Base-by-base conservation (phyloP, 2,113 vertebrate genomes). In the Megalops atlanticus region DNA sequence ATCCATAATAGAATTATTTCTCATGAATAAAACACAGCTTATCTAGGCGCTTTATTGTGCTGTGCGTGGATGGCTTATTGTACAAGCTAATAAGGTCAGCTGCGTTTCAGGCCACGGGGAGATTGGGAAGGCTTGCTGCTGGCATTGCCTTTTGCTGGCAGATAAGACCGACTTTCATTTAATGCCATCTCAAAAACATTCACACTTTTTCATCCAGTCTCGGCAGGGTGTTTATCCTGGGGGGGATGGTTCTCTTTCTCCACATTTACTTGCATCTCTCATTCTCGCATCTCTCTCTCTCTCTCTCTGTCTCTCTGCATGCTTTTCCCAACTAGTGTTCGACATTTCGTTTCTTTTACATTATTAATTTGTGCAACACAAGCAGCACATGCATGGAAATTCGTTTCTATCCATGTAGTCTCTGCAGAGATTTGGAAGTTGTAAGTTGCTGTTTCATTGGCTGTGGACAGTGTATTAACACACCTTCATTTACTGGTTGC, bases 1-100 rank as follows among this genome's bases (percentile, higher is more conserved):
- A 27, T 78, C 39, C 35, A 72, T 80, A 80, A 52, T 47, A 36
- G 43, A 80, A 52, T 80, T 72, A 35, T 73, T 49, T 8, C 68
- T 73, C 31, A 73, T 72, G 78, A 80, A 80, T 73, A 73, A 49
- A 73, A 24, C 43, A 52, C 33, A 18, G 31, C 31, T n/a, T 71
- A 43, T 70, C 68, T 45, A 15, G 31, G 0, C 35, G 41, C 43
- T 75, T 74, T 27, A 14, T 74, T 41, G 43, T 47, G 11, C 31
- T 73, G 15, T 47, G 35, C 24, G 24, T 16, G 45, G 24, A n/a
- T 38, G 76, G 49, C 31, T 47, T 49, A 15, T 24, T 54, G 33
- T 72, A 39, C 15, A 35, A 38, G 16, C 41, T 80, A 52, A 52
- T 80, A 72, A 73, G 39, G 69, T 49, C 69, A 72, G 33, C 78